phyloP scores from a whole-genome alignment of 2,113 vertebrate genomes.

The Tupaia chinensis region DNA sequence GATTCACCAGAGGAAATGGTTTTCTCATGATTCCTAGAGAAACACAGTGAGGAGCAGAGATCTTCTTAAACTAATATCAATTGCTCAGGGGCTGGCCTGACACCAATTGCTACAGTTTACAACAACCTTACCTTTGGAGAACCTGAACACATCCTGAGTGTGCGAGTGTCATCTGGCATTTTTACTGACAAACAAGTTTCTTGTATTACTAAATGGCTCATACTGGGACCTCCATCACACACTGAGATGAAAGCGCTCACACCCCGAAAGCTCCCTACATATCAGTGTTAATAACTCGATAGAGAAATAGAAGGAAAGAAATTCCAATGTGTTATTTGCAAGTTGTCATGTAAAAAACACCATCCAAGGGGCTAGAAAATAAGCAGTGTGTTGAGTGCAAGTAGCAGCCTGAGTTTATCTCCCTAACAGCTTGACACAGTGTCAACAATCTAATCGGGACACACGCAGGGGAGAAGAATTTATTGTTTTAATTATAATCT shows the following conservation, averaged over 20 bases:
- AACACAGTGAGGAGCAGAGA: neutral
- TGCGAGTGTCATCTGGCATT: neutral
- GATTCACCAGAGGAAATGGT: neutral
- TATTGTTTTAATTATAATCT: conserved; percentile 83
- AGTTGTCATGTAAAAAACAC: neutral
- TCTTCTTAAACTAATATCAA: neutral
- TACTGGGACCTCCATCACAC: neutral
- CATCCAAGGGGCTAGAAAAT: neutral
- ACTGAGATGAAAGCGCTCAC: neutral
- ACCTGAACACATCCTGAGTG: neutral
- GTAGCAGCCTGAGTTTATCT: conserved; percentile 5
- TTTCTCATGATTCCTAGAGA: neutral
- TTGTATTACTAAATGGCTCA: neutral
- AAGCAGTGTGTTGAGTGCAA: neutral
- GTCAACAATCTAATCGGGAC: conserved; percentile 76
- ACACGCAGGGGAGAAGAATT: conserved; percentile 55
- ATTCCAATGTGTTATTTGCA: neutral
- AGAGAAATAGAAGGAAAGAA: conserved; percentile 26
- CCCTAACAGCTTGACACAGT: conserved; percentile 73
- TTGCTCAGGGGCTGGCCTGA: neutral
- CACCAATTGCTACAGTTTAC: neutral
- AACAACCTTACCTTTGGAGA: neutral
- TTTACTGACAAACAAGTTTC: neutral
- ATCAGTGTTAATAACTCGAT: neutral
- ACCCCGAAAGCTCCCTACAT: neutral